A percentile compares a stretch with the other conserved stretches of the same genome.
These are phyloP conservation scores for Siderastrea siderea DNA, from an alignment of 92 coral and sea anemone species.

Conservation along the genomic window DNA sequence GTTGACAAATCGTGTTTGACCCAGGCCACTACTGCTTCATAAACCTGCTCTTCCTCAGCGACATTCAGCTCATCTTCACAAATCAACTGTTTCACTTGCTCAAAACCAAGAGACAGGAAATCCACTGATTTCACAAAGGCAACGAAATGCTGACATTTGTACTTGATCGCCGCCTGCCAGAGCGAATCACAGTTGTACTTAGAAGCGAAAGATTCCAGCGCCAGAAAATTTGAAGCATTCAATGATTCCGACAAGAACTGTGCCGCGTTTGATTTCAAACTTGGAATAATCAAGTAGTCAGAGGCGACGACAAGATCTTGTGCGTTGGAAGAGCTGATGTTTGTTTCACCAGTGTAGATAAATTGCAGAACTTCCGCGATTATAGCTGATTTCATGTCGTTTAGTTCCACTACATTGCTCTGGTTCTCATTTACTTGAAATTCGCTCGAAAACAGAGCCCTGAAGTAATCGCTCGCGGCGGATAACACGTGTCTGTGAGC, in stretches of 20 bases:
- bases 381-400: not conserved
- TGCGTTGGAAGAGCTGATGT: too few relatives aligned
- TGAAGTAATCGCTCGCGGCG: not conserved
- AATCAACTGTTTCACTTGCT: not conserved
- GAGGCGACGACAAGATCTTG: too few relatives aligned
- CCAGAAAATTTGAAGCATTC: not conserved
- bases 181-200: not conserved
- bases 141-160: not conserved
- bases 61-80: not conserved
- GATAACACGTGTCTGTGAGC: not conserved
- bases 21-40: not conserved
- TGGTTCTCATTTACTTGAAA: not conserved
- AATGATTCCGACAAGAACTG: not conserved
- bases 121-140: constrained; percentile 2
- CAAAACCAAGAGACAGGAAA: not conserved
- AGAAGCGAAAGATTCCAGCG: not conserved
- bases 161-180: not conserved
- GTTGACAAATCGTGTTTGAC: not conserved
- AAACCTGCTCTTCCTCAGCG: not conserved
- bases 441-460: not conserved
- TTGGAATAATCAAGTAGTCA: too few relatives aligned
- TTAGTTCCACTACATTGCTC: not conserved
- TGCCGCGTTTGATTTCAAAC: not conserved
- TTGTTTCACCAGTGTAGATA: constrained; percentile 20
- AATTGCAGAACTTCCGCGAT: not conserved